Percentiles rank a stretch among this genome's conserved stretches.
Conservation (phyloP, 30 jellyfish, hydroid and myxozoan species). For the Hydractinia symbiolongicarpus region DNA sequence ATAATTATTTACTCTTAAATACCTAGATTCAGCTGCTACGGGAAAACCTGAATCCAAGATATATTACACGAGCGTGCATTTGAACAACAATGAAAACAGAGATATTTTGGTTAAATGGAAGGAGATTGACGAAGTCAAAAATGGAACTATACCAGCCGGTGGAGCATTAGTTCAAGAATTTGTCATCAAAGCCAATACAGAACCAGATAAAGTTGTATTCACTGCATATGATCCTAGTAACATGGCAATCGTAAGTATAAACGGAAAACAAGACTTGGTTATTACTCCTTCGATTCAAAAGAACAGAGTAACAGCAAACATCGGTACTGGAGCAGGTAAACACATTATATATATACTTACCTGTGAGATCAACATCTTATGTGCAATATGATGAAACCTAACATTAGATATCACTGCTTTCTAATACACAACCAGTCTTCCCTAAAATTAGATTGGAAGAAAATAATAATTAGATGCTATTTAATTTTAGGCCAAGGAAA, state of each 20-base stretch:
- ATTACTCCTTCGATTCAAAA: constrained; percentile 51
- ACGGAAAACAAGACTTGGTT: constrained; percentile 48
- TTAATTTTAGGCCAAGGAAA: constrained; percentile 22
- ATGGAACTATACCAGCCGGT: constrained; percentile 44
- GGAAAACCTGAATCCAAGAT: neutral
- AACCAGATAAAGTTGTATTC: constrained; percentile 52
- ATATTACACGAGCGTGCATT: constrained; percentile 47
- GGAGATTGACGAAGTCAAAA: constrained; percentile 45
- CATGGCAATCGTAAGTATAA: constrained; percentile 34
- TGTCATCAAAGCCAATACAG: constrained; percentile 29
- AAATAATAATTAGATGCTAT: neutral
- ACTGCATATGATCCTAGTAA: constrained; percentile 57
- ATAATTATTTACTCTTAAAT: neutral
- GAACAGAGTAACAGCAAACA: constrained; percentile 37
- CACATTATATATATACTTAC: neutral
- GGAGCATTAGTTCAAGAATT: constrained; percentile 39
- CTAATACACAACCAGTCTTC: too few relatives aligned
- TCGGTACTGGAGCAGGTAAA: constrained; percentile 43
- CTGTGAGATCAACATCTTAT: neutral
- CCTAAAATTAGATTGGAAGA: neutral
- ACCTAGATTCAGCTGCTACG: too few relatives aligned
- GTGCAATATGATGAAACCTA: neutral
- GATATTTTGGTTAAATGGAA: constrained; percentile 51
- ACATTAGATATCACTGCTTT: neutral
- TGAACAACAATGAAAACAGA: constrained; percentile 48